Evolutionary conservation across 2,888 invertebrate genomes (phyloP).

Genomic region (Drosophila mayaguana): DNA sequence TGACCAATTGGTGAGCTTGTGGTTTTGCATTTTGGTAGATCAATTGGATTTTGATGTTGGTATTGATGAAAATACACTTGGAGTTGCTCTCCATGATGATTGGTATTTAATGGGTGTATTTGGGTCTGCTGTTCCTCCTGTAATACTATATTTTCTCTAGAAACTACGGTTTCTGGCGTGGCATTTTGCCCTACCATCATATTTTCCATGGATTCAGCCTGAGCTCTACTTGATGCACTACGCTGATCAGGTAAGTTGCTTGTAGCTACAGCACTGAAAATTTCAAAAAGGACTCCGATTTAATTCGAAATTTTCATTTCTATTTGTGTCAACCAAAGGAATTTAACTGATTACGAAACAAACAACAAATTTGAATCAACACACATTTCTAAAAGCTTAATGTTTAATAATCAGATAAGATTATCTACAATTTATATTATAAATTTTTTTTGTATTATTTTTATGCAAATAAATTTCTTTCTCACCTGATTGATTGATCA

Average conservation of each 20-base stretch:
- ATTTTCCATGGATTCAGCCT: conserved; percentile 13
- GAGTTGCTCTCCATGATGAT: conserved; percentile 56
- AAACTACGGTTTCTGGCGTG: conserved; percentile 2
- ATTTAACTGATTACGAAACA: too few species aligned
- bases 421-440: too few species aligned
- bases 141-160: conserved; percentile 54
- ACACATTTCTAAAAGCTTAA: background rate
- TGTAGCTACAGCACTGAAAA: conserved; percentile 21
- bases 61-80: conserved; percentile 28
- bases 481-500: conserved; percentile 44
- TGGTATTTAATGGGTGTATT: conserved; percentile 27
- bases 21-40: conserved; percentile 41
- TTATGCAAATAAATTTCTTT: background rate
- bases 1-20: conserved; percentile 42
- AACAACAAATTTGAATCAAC: too few species aligned
- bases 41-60: conserved; percentile 41
- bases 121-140: conserved; percentile 45
- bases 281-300: background rate
- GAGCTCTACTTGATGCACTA: conserved; percentile 13
- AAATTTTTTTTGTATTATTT: background rate
- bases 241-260: conserved; percentile 15
- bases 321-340: too few species aligned
- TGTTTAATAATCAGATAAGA: background rate
- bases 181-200: conserved; percentile 20
- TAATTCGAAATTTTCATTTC: background rate